Evolutionary conservation across 1,140 invertebrate species (phyloP).

Genomic region (Drosophila lacertosa): DNA sequence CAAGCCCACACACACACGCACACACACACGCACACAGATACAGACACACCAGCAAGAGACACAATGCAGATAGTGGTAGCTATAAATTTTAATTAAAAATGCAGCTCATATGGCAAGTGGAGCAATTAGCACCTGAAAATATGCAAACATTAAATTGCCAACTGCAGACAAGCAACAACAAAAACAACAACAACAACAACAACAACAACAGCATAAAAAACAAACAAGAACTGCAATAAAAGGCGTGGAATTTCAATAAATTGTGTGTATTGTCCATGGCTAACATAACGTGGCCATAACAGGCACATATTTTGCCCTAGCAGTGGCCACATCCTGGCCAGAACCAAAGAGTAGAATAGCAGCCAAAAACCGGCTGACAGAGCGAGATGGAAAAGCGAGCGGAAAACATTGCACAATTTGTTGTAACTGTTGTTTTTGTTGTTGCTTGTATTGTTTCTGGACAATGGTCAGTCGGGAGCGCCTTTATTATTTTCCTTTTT

Average conservation of each 20-base stretch:
- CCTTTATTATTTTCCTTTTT: background rate
- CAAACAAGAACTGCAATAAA: slow-evolving; percentile 63
- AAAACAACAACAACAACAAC: slow-evolving; percentile 38
- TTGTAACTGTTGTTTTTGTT: slow-evolving; percentile 60
- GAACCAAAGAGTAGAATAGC: slow-evolving; percentile 14
- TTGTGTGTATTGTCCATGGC: slow-evolving; percentile 34
- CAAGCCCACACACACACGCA: background rate
- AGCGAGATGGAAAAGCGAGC: slow-evolving; percentile 57
- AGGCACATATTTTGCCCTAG: slow-evolving; percentile 82
- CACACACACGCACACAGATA: slow-evolving; percentile 4
- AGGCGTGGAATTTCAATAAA: slow-evolving; percentile 14
- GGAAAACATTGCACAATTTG: slow-evolving; percentile 77
- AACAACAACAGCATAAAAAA: slow-evolving; percentile 47
- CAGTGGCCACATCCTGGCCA: slow-evolving; percentile 69
- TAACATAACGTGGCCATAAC: slow-evolving; percentile 79
- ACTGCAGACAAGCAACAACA: slow-evolving; percentile 48
- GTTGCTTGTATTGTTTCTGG: slow-evolving; percentile 50
- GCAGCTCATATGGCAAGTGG: slow-evolving; percentile 83
- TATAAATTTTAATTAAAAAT: slow-evolving; percentile 84
- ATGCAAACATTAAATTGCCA: slow-evolving; percentile 83
- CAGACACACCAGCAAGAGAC: too few relatives aligned
- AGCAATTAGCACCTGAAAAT: slow-evolving; percentile 84
- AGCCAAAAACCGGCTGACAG: slow-evolving; percentile 4
- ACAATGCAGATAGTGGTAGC: slow-evolving; percentile 28
- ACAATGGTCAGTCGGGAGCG: slow-evolving; percentile 32